A percentile compares a stretch with the other conserved stretches of the same genome.
These are phyloP conservation scores for Dicrurus megarhynchus DNA, from an alignment of 2,113 vertebrate species.

Conservation along the genomic window DNA sequence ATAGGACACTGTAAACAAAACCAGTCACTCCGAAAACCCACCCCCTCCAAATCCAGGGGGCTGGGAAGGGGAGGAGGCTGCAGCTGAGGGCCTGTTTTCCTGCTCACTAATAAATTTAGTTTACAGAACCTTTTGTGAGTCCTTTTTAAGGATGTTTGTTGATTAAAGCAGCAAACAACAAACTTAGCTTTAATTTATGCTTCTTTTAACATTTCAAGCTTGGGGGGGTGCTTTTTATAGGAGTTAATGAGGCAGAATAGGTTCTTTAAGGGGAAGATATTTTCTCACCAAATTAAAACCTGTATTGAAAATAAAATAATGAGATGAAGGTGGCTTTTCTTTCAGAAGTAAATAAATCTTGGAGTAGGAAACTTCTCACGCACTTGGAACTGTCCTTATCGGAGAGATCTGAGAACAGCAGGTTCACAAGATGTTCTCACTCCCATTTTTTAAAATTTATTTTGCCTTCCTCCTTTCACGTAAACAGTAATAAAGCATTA, in stretches of 20 bases:
- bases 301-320: conserved; percentile 61
- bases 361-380: conserved; percentile 47
- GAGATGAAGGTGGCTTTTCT: conserved; percentile 62
- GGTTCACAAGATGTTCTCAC: background rate
- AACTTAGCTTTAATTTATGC: conserved; percentile 67
- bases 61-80: background rate
- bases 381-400: conserved; percentile 31
- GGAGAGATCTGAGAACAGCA: conserved; percentile 1
- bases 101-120: conserved; percentile 60
- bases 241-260: conserved; percentile 74
- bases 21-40: background rate
- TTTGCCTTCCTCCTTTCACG: conserved; percentile 30
- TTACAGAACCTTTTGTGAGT: conserved; percentile 53
- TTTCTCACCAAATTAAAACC: conserved; percentile 73
- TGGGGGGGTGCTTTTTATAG: conserved; percentile 44
- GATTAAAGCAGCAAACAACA: conserved; percentile 61
- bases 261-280: conserved; percentile 62
- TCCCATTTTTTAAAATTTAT: background rate
- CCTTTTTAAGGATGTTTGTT: conserved; percentile 61
- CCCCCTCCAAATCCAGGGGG: background rate
- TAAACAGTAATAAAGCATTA: conserved; percentile 11
- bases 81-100: background rate
- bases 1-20: background rate
- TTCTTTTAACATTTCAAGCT: conserved; percentile 60
- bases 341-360: conserved; percentile 61